Conservation (phyloP, 2,888 invertebrate genomes). For the Drosophila rellima region DNA sequence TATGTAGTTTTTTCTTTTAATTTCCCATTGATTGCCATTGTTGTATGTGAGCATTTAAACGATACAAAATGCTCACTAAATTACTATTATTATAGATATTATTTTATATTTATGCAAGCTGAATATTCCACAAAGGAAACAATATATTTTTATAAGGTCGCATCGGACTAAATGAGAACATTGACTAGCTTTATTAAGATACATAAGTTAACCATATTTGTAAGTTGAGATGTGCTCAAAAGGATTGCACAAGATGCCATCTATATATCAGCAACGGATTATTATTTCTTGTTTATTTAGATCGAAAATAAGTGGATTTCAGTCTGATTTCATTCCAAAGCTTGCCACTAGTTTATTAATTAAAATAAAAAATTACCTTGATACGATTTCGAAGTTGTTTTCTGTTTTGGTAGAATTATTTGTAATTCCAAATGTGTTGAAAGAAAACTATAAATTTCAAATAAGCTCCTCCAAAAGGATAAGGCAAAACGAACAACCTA, state of each 20-base stretch:
- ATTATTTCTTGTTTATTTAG: too few relatives aligned
- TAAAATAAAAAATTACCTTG: too few relatives aligned
- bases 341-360: background rate
- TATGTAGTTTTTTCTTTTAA: background rate
- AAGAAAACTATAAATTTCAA: too few relatives aligned
- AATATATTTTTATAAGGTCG: background rate
- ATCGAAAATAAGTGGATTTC: too few relatives aligned
- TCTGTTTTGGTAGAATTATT: too few relatives aligned
- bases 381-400: too few relatives aligned
- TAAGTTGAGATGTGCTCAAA: too few relatives aligned
- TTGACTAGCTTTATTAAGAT: background rate
- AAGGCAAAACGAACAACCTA: too few relatives aligned
- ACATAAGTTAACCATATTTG: too few relatives aligned
- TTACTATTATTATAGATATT: background rate
- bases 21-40: background rate
- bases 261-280: too few relatives aligned
- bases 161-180: background rate
- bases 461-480: too few relatives aligned
- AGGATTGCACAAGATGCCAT: too few relatives aligned
- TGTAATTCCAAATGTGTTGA: background rate
- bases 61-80: background rate
- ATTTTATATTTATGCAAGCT: background rate
- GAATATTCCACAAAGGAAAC: background rate
- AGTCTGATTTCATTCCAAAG: background rate
- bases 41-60: background rate